phyloP scores from a whole-genome alignment of 1,140 invertebrate species.

The Panagrolaimus sp. region DNA sequence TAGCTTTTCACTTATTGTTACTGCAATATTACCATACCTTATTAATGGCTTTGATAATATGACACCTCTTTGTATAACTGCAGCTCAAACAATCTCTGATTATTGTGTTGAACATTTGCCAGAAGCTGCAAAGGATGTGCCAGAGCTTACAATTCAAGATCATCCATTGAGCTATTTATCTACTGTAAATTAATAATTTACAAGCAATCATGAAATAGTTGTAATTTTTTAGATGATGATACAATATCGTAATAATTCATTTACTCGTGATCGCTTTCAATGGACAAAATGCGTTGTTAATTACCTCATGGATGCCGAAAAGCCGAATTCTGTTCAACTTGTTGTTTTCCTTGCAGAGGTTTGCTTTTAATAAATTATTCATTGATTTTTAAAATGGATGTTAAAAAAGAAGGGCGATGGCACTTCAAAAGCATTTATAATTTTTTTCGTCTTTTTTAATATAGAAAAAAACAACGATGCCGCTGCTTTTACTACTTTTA shows the following conservation, averaged over 20 bases:
- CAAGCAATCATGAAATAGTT: no score
- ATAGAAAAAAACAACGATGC: no score
- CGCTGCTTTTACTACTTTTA: no score
- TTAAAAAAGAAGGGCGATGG: no score
- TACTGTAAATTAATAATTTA: slow-evolving; percentile 29
- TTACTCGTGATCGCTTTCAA: slow-evolving; percentile 95
- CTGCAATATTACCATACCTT: slow-evolving; percentile 90
- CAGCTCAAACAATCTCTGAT: slow-evolving; percentile 81
- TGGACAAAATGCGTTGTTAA: slow-evolving; percentile 99
- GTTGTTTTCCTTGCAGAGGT: slow-evolving; percentile 89
- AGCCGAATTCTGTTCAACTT: slow-evolving; percentile 79
- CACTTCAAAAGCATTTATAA: no score
- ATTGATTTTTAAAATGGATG: no score
- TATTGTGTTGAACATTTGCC: slow-evolving; percentile 25
- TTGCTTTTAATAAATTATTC: slow-evolving; percentile 53
- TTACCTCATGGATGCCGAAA: slow-evolving; percentile 92
- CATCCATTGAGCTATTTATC: slow-evolving; percentile 52
- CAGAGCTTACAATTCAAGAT: slow-evolving; percentile 31
- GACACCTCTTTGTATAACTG: slow-evolving; percentile 80
- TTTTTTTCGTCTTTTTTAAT: no score
- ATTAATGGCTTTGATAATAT: slow-evolving; percentile 91
- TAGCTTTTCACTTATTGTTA: slow-evolving; percentile 92
- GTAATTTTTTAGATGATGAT: slow-evolving; percentile 68
- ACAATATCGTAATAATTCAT: slow-evolving; percentile 85
- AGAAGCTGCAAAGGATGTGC: slow-evolving; percentile 24